Conservation (phyloP, 2,888 invertebrate genomes). For the Drosophila quinaria region DNA sequence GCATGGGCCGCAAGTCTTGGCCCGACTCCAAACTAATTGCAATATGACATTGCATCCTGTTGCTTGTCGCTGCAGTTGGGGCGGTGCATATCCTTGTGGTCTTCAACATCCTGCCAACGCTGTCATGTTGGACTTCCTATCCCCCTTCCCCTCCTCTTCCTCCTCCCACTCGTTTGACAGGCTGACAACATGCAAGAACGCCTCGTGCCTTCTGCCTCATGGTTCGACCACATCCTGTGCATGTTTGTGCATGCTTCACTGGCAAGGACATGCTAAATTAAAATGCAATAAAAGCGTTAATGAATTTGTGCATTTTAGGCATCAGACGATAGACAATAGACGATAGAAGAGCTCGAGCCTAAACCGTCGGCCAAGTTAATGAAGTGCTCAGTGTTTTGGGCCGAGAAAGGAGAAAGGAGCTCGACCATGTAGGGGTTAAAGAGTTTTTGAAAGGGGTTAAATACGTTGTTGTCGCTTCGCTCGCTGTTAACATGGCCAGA, state of each 20-base stretch:
- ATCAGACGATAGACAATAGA: conserved; percentile 12
- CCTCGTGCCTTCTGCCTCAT: conserved; percentile 21
- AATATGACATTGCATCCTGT: conserved; percentile 75
- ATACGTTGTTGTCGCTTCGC: conserved; percentile 45
- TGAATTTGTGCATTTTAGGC: conserved; percentile 67
- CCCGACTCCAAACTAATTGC: conserved; percentile 70
- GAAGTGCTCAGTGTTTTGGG: conserved; percentile 54
- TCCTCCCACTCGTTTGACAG: conserved; percentile 58
- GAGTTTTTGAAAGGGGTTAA: conserved; percentile 53
- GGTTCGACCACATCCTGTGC: conserved; percentile 64
- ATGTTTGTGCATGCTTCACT: conserved; percentile 73
- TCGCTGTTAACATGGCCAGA: conserved; percentile 66
- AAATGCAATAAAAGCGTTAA: conserved; percentile 79
- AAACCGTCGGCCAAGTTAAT: conserved; percentile 47
- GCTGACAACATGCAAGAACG: conserved; percentile 59
- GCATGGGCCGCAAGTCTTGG: conserved; percentile 53
- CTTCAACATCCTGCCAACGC: conserved; percentile 52
- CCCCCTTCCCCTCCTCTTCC: background rate
- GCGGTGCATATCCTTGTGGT: conserved; percentile 46
- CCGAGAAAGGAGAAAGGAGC: conserved; percentile 20
- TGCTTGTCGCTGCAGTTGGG: conserved; percentile 36
- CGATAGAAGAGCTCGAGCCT: background rate
- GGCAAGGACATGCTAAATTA: conserved; percentile 77
- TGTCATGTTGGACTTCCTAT: conserved; percentile 63
- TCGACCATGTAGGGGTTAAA: conserved; percentile 23